These are phyloP conservation scores for Alitta virens DNA, from an alignment of 2,888 invertebrate species.

Conservation along the genomic window DNA sequence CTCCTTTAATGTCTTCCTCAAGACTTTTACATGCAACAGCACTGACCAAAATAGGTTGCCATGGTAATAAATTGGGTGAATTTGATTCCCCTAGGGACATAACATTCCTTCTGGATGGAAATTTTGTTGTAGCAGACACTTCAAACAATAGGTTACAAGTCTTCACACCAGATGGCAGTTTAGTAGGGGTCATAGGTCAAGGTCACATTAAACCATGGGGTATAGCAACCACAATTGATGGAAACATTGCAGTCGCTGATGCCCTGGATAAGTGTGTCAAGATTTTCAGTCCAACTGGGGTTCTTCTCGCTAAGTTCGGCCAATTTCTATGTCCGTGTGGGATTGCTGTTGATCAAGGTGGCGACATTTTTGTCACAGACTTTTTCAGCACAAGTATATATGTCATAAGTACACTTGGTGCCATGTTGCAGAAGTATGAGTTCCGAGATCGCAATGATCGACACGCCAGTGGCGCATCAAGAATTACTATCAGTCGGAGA, in stretches of 20 bases:
- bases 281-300: not conserved
- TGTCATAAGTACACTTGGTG: not conserved
- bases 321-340: conserved; percentile 15
- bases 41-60: not conserved
- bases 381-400: conserved; percentile 11
- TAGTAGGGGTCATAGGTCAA: not conserved
- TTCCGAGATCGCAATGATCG: conserved; percentile 2
- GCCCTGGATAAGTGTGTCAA: conserved; percentile 13
- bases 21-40: not conserved
- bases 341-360: not conserved
- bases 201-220: conserved; percentile 9
- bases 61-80: conserved; percentile 1
- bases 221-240: conserved; percentile 1
- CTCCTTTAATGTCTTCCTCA: not conserved
- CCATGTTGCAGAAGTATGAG: conserved; percentile 1
- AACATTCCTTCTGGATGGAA: conserved; percentile 3
- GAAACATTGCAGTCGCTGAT: conserved; percentile 7
- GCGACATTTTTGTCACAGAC: conserved; percentile 7
- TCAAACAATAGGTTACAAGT: conserved; percentile 8
- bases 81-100: conserved; percentile 9
- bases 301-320: not conserved
- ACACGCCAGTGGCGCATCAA: conserved; percentile 5
- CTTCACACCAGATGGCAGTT: not conserved
- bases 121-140: conserved; percentile 9
- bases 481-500: not conserved